phyloP scores from a whole-genome alignment of 2,888 invertebrate genomes.

The Acrobasis consociella region DNA sequence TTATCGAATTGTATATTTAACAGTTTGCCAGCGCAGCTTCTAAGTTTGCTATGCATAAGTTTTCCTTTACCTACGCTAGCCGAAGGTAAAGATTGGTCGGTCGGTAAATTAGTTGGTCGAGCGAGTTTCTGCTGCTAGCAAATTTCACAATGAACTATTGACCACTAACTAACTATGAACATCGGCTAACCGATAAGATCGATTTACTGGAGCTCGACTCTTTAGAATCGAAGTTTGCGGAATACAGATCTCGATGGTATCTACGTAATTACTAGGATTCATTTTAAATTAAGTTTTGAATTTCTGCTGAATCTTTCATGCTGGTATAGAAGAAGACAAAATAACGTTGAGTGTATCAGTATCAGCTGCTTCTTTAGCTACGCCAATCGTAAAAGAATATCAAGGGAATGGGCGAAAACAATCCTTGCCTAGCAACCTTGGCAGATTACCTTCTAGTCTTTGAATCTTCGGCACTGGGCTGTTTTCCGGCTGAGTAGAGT shows the following conservation, averaged over 20 bases:
- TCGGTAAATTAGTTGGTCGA: constrained; percentile 62
- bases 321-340: too few relatives aligned
- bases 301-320: too few relatives aligned
- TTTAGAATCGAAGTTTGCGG: constrained; percentile 46
- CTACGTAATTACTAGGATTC: constrained; percentile 24
- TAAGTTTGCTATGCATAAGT: constrained; percentile 40
- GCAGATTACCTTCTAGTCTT: too few relatives aligned
- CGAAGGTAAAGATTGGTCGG: constrained; percentile 56
- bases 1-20: constrained; percentile 20
- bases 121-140: constrained; percentile 51
- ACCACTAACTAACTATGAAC: constrained; percentile 58
- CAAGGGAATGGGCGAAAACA: too few relatives aligned
- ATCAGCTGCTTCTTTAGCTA: too few relatives aligned
- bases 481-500: too few relatives aligned
- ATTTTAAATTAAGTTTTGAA: too few relatives aligned
- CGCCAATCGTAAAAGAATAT: too few relatives aligned
- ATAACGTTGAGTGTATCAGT: too few relatives aligned
- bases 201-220: constrained; percentile 50
- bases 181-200: constrained; percentile 59
- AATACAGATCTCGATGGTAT: constrained; percentile 23
- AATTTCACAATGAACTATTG: constrained; percentile 59
- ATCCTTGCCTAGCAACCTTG: too few relatives aligned
- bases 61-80: constrained; percentile 35
- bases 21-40: constrained; percentile 7
- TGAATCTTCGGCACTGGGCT: too few relatives aligned